Percentiles rank a stretch among this genome's conserved stretches.
These are phyloP conservation scores for Sericinus montela DNA, from an alignment of 2,888 invertebrate genomes.

Conservation along the genomic window DNA sequence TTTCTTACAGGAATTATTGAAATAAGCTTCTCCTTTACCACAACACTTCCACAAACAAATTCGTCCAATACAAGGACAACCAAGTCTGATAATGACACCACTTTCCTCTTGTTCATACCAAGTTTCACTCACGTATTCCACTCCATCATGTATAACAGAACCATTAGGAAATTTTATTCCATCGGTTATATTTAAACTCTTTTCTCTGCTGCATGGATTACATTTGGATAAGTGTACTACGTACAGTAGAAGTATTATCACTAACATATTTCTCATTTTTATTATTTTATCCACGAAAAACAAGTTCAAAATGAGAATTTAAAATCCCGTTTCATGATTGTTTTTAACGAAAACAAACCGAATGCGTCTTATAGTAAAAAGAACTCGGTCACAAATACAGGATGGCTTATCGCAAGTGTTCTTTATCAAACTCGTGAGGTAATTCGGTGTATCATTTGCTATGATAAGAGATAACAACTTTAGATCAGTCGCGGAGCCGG, in stretches of 20 bases:
- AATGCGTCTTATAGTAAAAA: conserved; percentile 16
- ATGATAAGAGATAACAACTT: conserved; percentile 56
- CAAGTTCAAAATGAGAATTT: not conserved
- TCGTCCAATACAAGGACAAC: conserved; percentile 61
- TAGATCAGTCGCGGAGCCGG: conserved; percentile 26
- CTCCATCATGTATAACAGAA: conserved; percentile 45
- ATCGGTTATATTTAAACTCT: conserved; percentile 55
- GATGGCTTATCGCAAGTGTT: conserved; percentile 48
- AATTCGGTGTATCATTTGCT: conserved; percentile 65
- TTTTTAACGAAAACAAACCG: conserved; percentile 21
- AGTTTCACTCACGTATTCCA: conserved; percentile 44
- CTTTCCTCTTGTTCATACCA: conserved; percentile 51
- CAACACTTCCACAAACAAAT: conserved; percentile 64
- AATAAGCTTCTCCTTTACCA: conserved; percentile 34
- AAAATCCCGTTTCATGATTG: not conserved
- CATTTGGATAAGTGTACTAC: conserved; percentile 29
- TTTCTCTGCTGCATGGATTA: conserved; percentile 44
- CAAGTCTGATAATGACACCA: conserved; percentile 33
- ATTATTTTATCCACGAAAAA: not conserved
- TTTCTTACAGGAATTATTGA: conserved; percentile 38
- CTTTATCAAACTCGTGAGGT: conserved; percentile 62
- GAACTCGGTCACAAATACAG: conserved; percentile 35
- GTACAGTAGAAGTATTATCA: conserved; percentile 27
- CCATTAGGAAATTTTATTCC: conserved; percentile 45
- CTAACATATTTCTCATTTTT: conserved; percentile 35